Percentiles rank a stretch among this genome's conserved stretches.
These are phyloP conservation scores for Chloropsis hardwickii DNA, from an alignment of 2,113 vertebrate species.

Conservation along the genomic window DNA sequence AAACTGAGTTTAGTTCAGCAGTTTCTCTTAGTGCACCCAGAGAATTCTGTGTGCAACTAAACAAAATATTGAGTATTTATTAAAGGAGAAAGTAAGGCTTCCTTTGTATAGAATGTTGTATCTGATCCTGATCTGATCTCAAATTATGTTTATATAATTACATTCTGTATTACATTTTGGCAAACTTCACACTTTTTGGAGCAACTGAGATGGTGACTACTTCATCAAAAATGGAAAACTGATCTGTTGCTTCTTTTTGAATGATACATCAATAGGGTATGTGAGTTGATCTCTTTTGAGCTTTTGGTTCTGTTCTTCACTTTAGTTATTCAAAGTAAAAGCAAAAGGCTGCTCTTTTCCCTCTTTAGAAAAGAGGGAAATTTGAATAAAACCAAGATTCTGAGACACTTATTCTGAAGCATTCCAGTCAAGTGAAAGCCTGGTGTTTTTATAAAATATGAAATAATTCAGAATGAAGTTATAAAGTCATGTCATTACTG, in stretches of 20 bases:
- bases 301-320: neutral
- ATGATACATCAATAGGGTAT: neutral
- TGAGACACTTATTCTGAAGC: neutral
- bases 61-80: neutral
- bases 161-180: neutral
- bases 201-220: accelerated
- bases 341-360: neutral
- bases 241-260: neutral
- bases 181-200: neutral
- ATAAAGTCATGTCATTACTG: neutral
- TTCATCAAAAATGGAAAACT: neutral
- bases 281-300: neutral
- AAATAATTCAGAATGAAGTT: neutral
- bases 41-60: neutral
- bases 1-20: neutral
- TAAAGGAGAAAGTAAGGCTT: neutral
- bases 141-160: neutral
- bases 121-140: neutral
- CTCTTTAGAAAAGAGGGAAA: neutral
- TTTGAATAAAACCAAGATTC: neutral
- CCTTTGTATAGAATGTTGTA: neutral
- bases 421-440: neutral
- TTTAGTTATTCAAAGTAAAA: neutral
- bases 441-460: neutral
- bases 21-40: neutral